phyloP scores from a whole-genome alignment of 2,888 invertebrate genomes.

The Pedicia rivosa region DNA sequence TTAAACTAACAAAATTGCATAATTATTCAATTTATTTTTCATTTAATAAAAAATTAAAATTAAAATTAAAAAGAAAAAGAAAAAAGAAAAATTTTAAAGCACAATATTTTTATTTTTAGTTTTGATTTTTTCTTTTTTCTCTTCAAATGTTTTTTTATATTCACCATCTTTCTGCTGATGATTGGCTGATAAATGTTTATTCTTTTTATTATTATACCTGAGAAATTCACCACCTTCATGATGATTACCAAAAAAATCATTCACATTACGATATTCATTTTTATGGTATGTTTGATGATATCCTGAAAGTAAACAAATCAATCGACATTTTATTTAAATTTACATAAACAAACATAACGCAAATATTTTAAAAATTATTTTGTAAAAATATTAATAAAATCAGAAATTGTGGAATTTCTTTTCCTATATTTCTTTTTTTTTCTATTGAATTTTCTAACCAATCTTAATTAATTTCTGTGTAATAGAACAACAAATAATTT shows the following conservation, averaged over 20 bases:
- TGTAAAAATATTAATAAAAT: too few relatives aligned
- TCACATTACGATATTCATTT: neutral
- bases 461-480: too few relatives aligned
- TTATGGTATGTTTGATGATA: neutral
- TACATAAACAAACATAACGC: too few relatives aligned
- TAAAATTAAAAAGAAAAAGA: neutral
- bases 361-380: too few relatives aligned
- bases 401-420: too few relatives aligned
- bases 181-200: neutral
- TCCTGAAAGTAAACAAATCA: neutral
- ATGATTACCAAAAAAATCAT: neutral
- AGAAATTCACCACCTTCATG: neutral
- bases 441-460: too few relatives aligned
- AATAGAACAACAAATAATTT: too few relatives aligned
- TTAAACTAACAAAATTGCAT: neutral
- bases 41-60: neutral
- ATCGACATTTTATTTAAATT: too few relatives aligned
- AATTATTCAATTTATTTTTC: neutral
- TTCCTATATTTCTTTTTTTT: too few relatives aligned
- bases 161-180: neutral
- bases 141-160: neutral
- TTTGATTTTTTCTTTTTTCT: neutral
- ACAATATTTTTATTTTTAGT: neutral
- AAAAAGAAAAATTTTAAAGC: neutral
- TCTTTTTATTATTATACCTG: neutral